phyloP scores from a whole-genome alignment of 1,140 invertebrate genomes.

The Cotesia typhae region DNA sequence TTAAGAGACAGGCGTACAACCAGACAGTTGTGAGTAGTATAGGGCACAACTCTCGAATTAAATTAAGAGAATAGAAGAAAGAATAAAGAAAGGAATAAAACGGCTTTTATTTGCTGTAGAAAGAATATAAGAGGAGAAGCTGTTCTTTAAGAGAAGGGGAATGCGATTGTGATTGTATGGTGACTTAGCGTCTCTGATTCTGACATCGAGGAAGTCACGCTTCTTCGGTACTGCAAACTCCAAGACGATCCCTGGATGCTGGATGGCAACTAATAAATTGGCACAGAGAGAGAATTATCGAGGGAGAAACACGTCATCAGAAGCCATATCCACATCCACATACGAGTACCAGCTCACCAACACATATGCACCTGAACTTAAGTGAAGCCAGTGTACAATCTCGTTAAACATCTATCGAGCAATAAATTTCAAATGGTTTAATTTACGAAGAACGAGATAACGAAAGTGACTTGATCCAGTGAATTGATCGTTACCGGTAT shows the following conservation, averaged over 20 bases:
- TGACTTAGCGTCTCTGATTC: background rate
- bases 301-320: too few relatives aligned
- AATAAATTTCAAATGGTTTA: conserved; percentile 14
- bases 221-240: conserved; percentile 22
- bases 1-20: too few relatives aligned
- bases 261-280: conserved; percentile 21
- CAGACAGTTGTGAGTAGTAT: too few relatives aligned
- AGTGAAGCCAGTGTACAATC: background rate
- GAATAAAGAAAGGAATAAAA: too few relatives aligned
- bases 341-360: background rate
- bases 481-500: background rate
- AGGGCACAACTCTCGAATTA: background rate
- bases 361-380: background rate
- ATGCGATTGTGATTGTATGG: background rate
- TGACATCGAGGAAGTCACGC: conserved; percentile 37
- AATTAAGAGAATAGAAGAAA: background rate
- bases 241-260: conserved; percentile 10
- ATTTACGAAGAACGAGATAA: conserved; percentile 5
- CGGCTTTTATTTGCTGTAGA: too few relatives aligned
- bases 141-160: background rate
- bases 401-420: conserved; percentile 20
- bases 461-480: background rate
- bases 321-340: background rate
- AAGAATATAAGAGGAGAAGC: background rate
- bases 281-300: conserved; percentile 3